Percentiles rank a stretch among this genome's conserved stretches.
Evolutionary conservation across 30 jellyfish, hydroid and myxozoan genomes (phyloP).

Genomic region (Hydra vulgaris): DNA sequence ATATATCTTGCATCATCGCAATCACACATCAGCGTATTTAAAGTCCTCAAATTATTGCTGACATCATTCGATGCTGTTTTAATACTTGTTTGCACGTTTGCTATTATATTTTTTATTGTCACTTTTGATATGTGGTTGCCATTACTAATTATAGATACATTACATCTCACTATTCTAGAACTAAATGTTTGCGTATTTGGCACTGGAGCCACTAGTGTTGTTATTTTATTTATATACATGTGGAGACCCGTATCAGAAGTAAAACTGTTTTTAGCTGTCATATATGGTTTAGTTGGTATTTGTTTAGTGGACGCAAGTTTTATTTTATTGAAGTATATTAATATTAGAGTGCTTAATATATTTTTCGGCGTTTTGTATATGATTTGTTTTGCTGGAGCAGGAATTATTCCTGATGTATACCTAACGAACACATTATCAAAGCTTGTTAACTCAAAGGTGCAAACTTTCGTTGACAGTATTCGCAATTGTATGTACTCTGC

Average conservation of each 20-base stretch:
- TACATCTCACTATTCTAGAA: background rate
- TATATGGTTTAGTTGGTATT: no score
- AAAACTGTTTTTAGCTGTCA: no score
- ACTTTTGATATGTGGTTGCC: constrained; percentile 9
- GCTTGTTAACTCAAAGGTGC: constrained; percentile 3
- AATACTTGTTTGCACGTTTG: background rate
- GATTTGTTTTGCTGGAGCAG: constrained; percentile 6
- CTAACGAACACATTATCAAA: background rate
- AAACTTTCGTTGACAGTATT: constrained; percentile 5
- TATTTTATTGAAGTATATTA: background rate
- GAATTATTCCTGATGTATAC: background rate
- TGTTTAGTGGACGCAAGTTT: background rate
- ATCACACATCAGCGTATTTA: no score
- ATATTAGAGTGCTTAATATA: background rate
- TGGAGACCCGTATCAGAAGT: no score
- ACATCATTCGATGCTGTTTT: background rate
- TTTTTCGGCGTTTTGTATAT: background rate
- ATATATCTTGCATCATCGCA: no score
- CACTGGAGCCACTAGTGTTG: background rate
- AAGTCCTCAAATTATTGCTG: background rate
- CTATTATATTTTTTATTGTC: background rate
- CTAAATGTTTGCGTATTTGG: constrained; percentile 8
- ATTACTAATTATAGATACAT: background rate
- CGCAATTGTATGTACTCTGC: background rate
- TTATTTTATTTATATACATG: no score